Percentiles rank a stretch among this genome's conserved stretches.
These are phyloP conservation scores for Lytechinus pictus DNA, from an alignment of 35 echinoderm and acorn worm species.

Conservation along the genomic window DNA sequence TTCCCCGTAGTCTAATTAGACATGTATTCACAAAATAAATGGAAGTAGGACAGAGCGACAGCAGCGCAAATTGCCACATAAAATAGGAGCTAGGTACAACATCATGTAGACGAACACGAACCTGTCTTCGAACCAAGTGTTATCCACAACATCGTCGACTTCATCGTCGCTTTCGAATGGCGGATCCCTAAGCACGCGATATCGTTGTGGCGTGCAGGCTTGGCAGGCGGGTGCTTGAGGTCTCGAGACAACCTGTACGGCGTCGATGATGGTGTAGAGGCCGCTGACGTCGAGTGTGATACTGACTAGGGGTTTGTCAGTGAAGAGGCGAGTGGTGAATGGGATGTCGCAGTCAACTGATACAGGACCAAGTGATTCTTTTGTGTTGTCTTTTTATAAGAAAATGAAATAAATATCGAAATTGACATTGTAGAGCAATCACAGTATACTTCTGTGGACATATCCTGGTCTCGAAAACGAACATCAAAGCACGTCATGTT, in stretches of 20 bases:
- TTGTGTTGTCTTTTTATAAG: neutral
- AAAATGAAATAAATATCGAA: neutral
- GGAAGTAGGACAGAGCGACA: too few species aligned
- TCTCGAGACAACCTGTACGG: conserved; percentile 71
- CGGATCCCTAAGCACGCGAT: conserved; percentile 63
- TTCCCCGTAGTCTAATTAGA: too few species aligned
- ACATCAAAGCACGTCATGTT: too few species aligned
- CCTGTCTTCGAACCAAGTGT: conserved; percentile 69
- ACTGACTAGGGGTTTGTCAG: neutral
- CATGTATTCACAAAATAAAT: too few species aligned
- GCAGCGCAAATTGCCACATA: too few species aligned
- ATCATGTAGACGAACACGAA: conserved; percentile 45
- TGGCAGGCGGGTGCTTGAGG: conserved; percentile 49
- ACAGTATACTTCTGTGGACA: too few species aligned
- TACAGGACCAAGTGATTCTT: conserved; percentile 59
- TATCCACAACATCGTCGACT: neutral
- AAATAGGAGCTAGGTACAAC: neutral
- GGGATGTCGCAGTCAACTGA: conserved; percentile 86
- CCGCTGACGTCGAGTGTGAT: conserved; percentile 57
- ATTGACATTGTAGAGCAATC: too few species aligned
- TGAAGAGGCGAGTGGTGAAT: conserved; percentile 67
- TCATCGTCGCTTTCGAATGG: conserved; percentile 59
- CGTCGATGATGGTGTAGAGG: conserved; percentile 66
- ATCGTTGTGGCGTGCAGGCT: conserved; percentile 44
- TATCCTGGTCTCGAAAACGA: too few species aligned